Conservation (phyloP, 2,113 vertebrate species). For the Mobula birostris region DNA sequence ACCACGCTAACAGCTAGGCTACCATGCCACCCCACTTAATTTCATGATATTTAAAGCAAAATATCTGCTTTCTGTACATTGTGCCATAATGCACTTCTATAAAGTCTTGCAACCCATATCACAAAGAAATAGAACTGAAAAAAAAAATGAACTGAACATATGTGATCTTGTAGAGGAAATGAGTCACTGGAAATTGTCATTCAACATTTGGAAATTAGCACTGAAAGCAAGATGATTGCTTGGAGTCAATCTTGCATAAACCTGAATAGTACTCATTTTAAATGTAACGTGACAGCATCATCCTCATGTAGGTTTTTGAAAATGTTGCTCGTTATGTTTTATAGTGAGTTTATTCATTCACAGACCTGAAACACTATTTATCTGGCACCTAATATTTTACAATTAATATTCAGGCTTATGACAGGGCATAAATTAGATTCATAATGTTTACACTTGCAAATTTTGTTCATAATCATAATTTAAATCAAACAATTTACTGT, state of each 20-base stretch:
- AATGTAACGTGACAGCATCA: background rate
- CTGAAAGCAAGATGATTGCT: background rate
- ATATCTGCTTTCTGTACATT: background rate
- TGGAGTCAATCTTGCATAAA: background rate
- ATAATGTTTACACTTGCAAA: background rate
- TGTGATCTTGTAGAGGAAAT: conserved; percentile 22
- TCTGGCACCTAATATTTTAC: background rate
- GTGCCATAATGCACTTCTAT: background rate
- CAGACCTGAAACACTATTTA: background rate
- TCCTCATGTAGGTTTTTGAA: background rate
- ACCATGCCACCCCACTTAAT: background rate
- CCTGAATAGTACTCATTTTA: background rate
- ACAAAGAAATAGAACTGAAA: background rate
- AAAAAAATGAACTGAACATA: conserved; percentile 2
- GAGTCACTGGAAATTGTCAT: conserved; percentile 32
- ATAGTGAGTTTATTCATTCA: background rate
- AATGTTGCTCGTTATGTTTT: background rate
- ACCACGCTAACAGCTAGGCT: too few relatives aligned
- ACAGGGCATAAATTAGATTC: background rate
- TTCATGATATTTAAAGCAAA: background rate
- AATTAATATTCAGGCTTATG: background rate
- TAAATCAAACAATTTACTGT: background rate
- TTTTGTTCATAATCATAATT: background rate
- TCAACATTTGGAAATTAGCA: background rate
- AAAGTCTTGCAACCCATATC: background rate